Evolutionary conservation across 1,140 invertebrate genomes (phyloP).

Genomic region (Drosophila arizonae): DNA sequence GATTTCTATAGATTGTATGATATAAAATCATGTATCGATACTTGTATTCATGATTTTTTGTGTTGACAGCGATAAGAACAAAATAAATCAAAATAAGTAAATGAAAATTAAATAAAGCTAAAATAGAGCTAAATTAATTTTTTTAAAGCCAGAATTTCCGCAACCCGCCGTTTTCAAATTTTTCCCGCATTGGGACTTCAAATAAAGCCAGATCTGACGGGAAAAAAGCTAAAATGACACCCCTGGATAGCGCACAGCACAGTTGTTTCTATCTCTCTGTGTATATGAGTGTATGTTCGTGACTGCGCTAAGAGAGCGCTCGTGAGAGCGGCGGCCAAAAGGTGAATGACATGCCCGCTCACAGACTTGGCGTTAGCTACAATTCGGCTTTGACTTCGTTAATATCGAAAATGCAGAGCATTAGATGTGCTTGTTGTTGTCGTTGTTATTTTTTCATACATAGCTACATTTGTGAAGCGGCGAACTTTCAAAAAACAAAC

Average conservation of each 20-base stretch:
- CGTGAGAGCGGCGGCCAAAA: conserved; percentile 46
- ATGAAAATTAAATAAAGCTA: too few relatives aligned
- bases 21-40: too few relatives aligned
- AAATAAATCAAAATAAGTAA: too few relatives aligned
- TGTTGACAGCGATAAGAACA: too few relatives aligned
- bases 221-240: too few relatives aligned
- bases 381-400: conserved; percentile 45
- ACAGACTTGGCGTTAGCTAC: conserved; percentile 25
- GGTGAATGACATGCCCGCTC: conserved; percentile 67
- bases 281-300: neutral
- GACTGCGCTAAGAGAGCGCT: conserved; percentile 11
- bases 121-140: too few relatives aligned
- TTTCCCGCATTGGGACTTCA: too few relatives aligned
- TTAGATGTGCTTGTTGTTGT: conserved; percentile 34
- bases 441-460: conserved; percentile 1
- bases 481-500: conserved; percentile 52
- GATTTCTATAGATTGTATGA: too few relatives aligned
- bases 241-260: conserved; percentile 42
- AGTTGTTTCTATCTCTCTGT: neutral
- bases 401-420: conserved; percentile 60
- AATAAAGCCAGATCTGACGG: too few relatives aligned
- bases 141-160: too few relatives aligned
- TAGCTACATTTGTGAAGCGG: conserved; percentile 43
- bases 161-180: too few relatives aligned
- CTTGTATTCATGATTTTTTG: too few relatives aligned